A percentile compares a stretch with the other conserved stretches of the same genome.
Conservation (phyloP, 2,113 vertebrate genomes). For the Plecturocebus donacophilus region DNA sequence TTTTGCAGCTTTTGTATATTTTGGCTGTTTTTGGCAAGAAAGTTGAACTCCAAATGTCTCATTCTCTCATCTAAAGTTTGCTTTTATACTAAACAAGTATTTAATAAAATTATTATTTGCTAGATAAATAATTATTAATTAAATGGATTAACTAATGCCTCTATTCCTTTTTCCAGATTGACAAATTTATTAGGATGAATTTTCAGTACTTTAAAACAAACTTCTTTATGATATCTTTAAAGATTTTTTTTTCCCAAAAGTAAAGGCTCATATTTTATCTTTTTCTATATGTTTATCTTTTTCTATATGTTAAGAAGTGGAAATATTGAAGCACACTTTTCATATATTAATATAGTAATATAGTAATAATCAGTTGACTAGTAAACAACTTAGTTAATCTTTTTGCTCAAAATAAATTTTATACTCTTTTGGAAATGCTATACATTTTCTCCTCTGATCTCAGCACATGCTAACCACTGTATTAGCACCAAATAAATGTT, state of each 20-base stretch:
- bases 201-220: background rate
- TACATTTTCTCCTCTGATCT: background rate
- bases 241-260: background rate
- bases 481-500: background rate
- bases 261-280: background rate
- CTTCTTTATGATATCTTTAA: background rate
- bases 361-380: background rate
- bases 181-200: constrained; percentile 24
- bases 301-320: background rate
- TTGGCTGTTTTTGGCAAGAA: background rate
- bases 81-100: background rate
- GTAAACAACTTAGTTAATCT: background rate
- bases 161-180: background rate
- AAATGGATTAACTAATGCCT: background rate
- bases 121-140: constrained; percentile 20
- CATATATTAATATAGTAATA: background rate
- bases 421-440: background rate
- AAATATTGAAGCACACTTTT: background rate
- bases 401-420: constrained; percentile 1
- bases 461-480: background rate
- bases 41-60: background rate
- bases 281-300: background rate
- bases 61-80: background rate
- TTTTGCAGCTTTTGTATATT: constrained; percentile 25
- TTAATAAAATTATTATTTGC: background rate